These are phyloP conservation scores for Riptortus pedestris DNA, from an alignment of 1,140 invertebrate species.

Conservation along the genomic window DNA sequence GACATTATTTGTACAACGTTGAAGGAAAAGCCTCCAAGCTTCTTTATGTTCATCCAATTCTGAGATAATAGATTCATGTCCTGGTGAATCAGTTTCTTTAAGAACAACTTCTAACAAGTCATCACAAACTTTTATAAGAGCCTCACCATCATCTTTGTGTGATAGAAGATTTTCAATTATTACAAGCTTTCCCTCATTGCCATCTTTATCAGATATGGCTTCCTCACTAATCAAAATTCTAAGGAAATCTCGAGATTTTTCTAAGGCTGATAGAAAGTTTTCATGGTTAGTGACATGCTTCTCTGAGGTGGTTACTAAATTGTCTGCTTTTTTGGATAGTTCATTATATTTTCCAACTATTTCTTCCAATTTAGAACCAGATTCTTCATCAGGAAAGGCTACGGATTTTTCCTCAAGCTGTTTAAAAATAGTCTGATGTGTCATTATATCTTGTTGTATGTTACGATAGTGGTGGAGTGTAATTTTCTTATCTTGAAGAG, in stretches of 20 bases:
- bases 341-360: constrained; percentile 58
- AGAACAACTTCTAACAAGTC: constrained; percentile 59
- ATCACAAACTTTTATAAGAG: constrained; percentile 58
- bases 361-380: constrained; percentile 54
- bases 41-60: constrained; percentile 63
- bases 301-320: constrained; percentile 54
- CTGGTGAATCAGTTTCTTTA: constrained; percentile 63
- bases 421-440: constrained; percentile 66
- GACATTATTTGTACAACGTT: constrained; percentile 54
- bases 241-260: constrained; percentile 61
- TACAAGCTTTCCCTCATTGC: constrained; percentile 58
- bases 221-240: constrained; percentile 57
- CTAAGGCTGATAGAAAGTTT: constrained; percentile 65
- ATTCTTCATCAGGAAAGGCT: constrained; percentile 61
- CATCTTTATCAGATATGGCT: constrained; percentile 57
- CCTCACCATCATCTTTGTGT: constrained; percentile 60
- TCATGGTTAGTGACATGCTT: constrained; percentile 71
- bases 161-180: constrained; percentile 64
- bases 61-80: constrained; percentile 61
- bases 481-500: constrained; percentile 74
- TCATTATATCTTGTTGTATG: constrained; percentile 66
- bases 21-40: constrained; percentile 65
- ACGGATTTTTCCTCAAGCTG: constrained; percentile 66
- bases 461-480: constrained; percentile 63
- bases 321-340: constrained; percentile 53